Evolutionary conservation across 2,888 invertebrate species (phyloP).

Genomic region (Ennomos quercinarius): DNA sequence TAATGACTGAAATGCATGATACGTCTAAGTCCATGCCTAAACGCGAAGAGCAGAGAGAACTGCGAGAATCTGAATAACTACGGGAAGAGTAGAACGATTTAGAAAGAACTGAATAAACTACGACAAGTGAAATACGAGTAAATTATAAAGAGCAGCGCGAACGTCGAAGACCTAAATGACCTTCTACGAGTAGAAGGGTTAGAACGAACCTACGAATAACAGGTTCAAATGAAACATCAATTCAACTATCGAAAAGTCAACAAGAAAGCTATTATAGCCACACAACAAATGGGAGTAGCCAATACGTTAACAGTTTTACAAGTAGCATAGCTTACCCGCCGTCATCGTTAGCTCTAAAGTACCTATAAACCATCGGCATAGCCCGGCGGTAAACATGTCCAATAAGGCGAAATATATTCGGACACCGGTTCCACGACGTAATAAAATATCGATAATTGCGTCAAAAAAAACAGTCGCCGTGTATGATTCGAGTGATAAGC

Average conservation of each 20-base stretch:
- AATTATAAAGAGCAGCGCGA: too few relatives aligned
- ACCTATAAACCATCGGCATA: constrained; percentile 38
- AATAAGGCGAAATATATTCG: constrained; percentile 42
- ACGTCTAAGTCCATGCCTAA: too few relatives aligned
- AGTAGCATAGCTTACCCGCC: constrained; percentile 32
- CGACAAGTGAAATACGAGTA: too few relatives aligned
- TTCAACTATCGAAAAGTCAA: background rate
- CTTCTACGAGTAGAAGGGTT: too few relatives aligned
- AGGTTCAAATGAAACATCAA: background rate
- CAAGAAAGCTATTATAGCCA: background rate
- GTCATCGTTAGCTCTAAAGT: constrained; percentile 42
- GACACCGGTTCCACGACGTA: constrained; percentile 22
- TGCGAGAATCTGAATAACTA: too few relatives aligned
- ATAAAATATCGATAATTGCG: constrained; percentile 22
- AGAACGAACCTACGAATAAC: background rate
- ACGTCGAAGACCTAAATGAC: too few relatives aligned
- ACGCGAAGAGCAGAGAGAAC: too few relatives aligned
- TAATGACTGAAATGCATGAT: too few relatives aligned
- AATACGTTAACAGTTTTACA: constrained; percentile 45
- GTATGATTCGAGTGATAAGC: constrained; percentile 3
- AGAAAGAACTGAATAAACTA: too few relatives aligned
- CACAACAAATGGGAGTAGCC: constrained; percentile 30
- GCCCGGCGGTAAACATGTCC: constrained; percentile 44
- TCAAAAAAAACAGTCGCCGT: constrained; percentile 8
- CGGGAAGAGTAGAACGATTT: too few relatives aligned